Evolutionary conservation across 92 coral and sea anemone genomes (phyloP).

Genomic region (Porites cylindrica): DNA sequence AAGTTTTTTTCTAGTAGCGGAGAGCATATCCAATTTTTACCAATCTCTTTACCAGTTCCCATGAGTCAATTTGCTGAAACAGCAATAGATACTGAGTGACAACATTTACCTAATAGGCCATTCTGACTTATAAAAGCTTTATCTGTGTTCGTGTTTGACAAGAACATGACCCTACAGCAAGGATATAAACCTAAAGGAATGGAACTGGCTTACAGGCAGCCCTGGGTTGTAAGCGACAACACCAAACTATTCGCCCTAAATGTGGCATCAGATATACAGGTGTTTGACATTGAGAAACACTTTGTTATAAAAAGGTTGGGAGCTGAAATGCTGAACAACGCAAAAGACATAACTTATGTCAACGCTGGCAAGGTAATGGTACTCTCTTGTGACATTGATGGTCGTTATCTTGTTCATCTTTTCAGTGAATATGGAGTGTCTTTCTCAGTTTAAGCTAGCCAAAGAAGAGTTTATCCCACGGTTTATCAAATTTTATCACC

Average conservation of each 20-base stretch:
- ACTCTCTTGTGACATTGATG: not conserved
- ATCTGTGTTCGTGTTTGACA: not conserved
- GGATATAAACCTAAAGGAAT: not conserved
- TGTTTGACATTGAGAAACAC: slow-evolving; percentile 4
- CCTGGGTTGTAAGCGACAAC: not conserved
- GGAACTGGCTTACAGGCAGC: not conserved
- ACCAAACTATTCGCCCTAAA: not conserved
- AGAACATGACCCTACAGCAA: not conserved
- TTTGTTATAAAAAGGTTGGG: slow-evolving; percentile 23
- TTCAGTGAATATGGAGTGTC: not conserved
- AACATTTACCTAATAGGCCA: slow-evolving; percentile 24
- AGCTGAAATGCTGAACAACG: not conserved
- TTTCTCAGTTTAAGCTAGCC: not conserved
- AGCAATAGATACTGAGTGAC: slow-evolving; percentile 32
- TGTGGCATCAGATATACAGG: slow-evolving; percentile 4
- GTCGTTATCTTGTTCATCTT: not conserved
- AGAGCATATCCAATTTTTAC: not conserved
- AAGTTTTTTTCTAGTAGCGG: not conserved
- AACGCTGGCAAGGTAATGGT: slow-evolving; percentile 26
- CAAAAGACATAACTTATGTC: slow-evolving; percentile 8
- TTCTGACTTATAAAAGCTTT: not conserved
- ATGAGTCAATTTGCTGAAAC: no score
- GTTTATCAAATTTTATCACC: not conserved
- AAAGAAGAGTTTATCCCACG: not conserved
- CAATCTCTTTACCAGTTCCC: not conserved